These are phyloP conservation scores for Drosophila mercatorum DNA, from an alignment of 2,888 invertebrate species.

Conservation along the genomic window DNA sequence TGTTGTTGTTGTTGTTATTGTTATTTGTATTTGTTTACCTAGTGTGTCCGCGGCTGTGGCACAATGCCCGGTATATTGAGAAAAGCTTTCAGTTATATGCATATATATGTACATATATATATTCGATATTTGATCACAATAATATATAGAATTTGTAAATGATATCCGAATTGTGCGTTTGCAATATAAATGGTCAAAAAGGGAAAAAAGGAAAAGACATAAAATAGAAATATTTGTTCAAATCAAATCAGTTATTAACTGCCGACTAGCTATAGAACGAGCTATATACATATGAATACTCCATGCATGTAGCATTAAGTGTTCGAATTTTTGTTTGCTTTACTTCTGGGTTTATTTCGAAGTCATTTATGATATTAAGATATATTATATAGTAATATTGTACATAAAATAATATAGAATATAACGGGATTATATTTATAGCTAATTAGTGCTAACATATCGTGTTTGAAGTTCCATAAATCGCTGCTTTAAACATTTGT, in stretches of 20 bases:
- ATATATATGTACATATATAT: conserved; percentile 15
- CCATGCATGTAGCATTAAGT: conserved; percentile 2
- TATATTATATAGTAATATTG: too few relatives aligned
- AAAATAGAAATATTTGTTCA: conserved; percentile 50
- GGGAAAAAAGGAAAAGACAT: conserved; percentile 46
- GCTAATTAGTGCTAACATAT: background rate
- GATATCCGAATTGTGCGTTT: conserved; percentile 44
- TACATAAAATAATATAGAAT: too few relatives aligned
- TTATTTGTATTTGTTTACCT: conserved; percentile 70
- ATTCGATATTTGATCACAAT: conserved; percentile 24
- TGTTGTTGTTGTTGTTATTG: conserved; percentile 18
- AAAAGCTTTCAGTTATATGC: conserved; percentile 72
- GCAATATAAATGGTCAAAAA: conserved; percentile 28
- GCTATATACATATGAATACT: conserved; percentile 2
- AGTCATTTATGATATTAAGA: background rate
- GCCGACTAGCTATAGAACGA: conserved; percentile 18
- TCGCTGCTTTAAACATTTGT: background rate
- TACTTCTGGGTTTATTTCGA: background rate
- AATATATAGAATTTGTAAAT: conserved; percentile 36
- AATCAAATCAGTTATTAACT: conserved; percentile 40
- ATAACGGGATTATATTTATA: background rate
- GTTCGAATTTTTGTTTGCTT: background rate
- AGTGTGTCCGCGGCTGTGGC: conserved; percentile 82
- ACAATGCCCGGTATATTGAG: conserved; percentile 83
- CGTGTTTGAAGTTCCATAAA: background rate